Conservation (phyloP, 2,113 vertebrate genomes). For the Elaphurus davidianus region DNA sequence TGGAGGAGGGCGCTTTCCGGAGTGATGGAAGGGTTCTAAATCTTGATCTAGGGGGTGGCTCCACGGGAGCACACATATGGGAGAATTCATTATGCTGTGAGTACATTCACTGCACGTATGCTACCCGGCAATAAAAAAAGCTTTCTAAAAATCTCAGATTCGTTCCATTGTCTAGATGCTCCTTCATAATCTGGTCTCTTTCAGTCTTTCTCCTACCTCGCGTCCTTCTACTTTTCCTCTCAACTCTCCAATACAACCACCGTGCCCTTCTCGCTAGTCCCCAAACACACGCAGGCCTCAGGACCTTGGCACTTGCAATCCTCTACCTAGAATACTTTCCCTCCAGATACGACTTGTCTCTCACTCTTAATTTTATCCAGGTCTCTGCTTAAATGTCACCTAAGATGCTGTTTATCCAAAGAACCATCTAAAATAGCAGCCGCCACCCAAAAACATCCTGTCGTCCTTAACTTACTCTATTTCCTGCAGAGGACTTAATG, state of each 20-base stretch:
- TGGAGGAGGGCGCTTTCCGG: background rate
- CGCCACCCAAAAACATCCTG: background rate
- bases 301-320: background rate
- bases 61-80: rapidly evolving
- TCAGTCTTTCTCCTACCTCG: background rate
- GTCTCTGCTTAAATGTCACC: background rate
- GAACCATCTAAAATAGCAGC: background rate
- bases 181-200: background rate
- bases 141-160: background rate
- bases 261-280: background rate
- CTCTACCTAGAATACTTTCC: background rate
- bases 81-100: background rate
- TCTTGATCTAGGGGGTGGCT: background rate
- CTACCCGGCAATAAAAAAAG: background rate
- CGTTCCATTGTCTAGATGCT: background rate
- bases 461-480: background rate
- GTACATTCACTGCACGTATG: rapidly evolving
- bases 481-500: background rate
- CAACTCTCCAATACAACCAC: background rate
- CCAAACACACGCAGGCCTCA: background rate
- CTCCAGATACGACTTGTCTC: no score
- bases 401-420: background rate
- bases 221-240: background rate
- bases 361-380: background rate
- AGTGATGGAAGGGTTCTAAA: background rate